Percentiles rank a stretch among this genome's conserved stretches.
These are phyloP conservation scores for Agapetus fuscipes DNA, from an alignment of 2,888 invertebrate species.

Conservation along the genomic window DNA sequence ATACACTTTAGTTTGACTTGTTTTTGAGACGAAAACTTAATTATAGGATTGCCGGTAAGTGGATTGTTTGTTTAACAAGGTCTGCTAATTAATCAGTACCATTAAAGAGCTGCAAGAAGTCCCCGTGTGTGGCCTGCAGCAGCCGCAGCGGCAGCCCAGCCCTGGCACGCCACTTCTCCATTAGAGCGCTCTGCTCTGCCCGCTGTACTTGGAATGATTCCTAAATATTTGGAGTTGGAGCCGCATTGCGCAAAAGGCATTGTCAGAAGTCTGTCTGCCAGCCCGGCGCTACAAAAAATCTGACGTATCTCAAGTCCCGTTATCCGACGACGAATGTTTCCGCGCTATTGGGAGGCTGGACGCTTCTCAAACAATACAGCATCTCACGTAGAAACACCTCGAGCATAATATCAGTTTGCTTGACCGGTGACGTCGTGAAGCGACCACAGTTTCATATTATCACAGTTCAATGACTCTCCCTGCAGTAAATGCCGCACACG, in stretches of 20 bases:
- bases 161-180: not conserved
- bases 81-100: not conserved
- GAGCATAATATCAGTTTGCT: no score
- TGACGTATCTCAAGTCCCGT: not conserved
- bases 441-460: no score
- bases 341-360: no score
- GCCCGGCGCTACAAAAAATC: not conserved
- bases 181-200: not conserved
- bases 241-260: conserved; percentile 3
- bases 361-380: no score
- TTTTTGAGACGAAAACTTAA: no score
- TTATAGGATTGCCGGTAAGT: not conserved
- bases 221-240: not conserved
- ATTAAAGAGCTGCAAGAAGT: not conserved
- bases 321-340: not conserved
- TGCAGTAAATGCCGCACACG: no score
- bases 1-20: no score
- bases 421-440: no score
- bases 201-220: not conserved
- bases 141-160: no score
- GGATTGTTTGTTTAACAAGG: no score
- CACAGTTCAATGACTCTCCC: no score
- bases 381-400: no score
- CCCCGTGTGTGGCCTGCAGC: not conserved
- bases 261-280: not conserved